A percentile compares a stretch with the other conserved stretches of the same genome.
Conservation (phyloP, 2,113 vertebrate genomes). For the Tragelaphus buxtoni region DNA sequence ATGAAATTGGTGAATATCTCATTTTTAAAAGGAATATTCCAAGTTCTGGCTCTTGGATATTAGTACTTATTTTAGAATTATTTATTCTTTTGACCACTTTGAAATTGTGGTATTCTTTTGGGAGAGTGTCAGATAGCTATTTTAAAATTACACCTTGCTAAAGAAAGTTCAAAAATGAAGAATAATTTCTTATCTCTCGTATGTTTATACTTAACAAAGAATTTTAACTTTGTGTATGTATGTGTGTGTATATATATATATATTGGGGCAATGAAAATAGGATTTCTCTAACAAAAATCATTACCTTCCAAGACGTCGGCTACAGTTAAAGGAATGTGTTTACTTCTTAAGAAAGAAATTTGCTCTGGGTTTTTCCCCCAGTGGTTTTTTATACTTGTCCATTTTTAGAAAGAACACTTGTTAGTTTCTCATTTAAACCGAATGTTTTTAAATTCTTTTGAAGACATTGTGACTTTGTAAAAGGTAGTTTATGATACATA, state of each 20-base stretch:
- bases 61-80: neutral
- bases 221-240: neutral
- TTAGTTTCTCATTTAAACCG: neutral
- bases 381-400: neutral
- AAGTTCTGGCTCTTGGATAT: neutral
- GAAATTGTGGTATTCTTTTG: neutral
- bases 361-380: neutral
- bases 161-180: neutral
- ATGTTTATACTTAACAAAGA: neutral
- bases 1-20: neutral
- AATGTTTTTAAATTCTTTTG: neutral
- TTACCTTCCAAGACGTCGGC: neutral
- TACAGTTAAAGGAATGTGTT: neutral
- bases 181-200: neutral
- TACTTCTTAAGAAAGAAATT: neutral
- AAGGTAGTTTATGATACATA: neutral
- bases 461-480: neutral
- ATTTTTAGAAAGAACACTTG: neutral
- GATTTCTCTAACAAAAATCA: neutral
- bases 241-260: neutral
- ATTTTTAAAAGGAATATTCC: neutral
- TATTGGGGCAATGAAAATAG: neutral
- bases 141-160: neutral
- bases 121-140: neutral
- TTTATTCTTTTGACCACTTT: neutral